phyloP scores from a whole-genome alignment of 2,113 vertebrate genomes.

The Danio rerio region DNA sequence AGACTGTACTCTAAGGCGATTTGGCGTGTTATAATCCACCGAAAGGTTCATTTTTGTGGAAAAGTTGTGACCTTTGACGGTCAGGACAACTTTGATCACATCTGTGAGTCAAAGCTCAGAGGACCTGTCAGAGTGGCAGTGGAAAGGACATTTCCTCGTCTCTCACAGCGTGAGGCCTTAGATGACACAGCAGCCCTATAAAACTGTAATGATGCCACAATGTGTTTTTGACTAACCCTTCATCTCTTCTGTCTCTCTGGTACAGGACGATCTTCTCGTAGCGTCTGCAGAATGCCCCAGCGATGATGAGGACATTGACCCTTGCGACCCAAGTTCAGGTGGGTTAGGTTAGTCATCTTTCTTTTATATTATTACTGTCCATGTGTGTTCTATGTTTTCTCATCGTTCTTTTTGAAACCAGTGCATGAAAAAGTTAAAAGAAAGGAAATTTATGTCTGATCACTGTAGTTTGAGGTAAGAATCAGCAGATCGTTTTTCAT shows the following conservation, averaged over 20 bases:
- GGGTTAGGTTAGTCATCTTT: slow-evolving; percentile 93
- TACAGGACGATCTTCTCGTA: slow-evolving; percentile 83
- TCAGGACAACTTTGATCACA: slow-evolving; percentile 5
- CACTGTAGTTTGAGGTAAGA: not conserved
- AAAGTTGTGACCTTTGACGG: slow-evolving; percentile 6
- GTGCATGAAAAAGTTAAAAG: not conserved
- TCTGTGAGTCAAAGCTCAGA: slow-evolving; percentile 20
- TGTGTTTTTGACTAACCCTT: slow-evolving; percentile 13
- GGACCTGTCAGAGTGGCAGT: slow-evolving; percentile 12
- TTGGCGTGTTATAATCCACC: slow-evolving; percentile 15
- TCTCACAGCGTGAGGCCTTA: slow-evolving; percentile 25
- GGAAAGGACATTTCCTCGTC: slow-evolving; percentile 43
- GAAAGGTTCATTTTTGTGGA: not conserved
- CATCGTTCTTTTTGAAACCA: not conserved
- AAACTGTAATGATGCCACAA: slow-evolving; percentile 27
- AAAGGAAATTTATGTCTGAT: not conserved
- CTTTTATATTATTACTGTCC: slow-evolving; percentile 85
- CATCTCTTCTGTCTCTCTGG: slow-evolving; percentile 55
- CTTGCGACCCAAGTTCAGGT: slow-evolving; percentile 93
- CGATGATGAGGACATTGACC: slow-evolving; percentile 88
- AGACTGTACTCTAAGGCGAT: slow-evolving; percentile 27
- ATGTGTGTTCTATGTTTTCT: slow-evolving; percentile 35
- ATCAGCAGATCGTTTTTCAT: not conserved
- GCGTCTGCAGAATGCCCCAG: slow-evolving; percentile 72
- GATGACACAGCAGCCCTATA: slow-evolving; percentile 26